Percentiles rank a stretch among this genome's conserved stretches.
phyloP scores from a whole-genome alignment of 2,888 invertebrate species.

The Mactromeris polynyma region DNA sequence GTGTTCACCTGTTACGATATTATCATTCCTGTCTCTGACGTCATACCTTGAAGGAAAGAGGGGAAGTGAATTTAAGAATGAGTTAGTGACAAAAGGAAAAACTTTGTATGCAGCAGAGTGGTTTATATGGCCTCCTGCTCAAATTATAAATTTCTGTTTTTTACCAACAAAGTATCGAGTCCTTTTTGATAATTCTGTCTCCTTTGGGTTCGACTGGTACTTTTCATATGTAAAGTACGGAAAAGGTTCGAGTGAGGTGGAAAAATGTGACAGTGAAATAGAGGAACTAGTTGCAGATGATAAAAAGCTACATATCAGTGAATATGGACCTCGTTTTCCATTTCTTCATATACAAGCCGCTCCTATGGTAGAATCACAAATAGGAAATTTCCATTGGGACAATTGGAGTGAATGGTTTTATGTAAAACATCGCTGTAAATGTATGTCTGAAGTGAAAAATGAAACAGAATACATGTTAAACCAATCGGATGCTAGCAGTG shows the following conservation, averaged over 20 bases:
- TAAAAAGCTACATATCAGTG: conserved; percentile 7
- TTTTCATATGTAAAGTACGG: conserved; percentile 83
- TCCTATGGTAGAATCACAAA: conserved; percentile 27
- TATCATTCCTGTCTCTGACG: conserved; percentile 64
- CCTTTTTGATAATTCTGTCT: conserved; percentile 89
- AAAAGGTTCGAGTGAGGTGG: conserved; percentile 19
- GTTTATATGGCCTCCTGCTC: conserved; percentile 97
- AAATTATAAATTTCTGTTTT: conserved; percentile 96
- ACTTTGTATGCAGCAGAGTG: conserved; percentile 95
- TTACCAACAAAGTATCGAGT: conserved; percentile 94
- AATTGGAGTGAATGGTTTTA: conserved; percentile 38
- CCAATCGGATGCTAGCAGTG: background rate
- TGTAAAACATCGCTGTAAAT: background rate
- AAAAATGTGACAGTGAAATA: background rate
- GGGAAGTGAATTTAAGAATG: conserved; percentile 65
- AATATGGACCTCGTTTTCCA: conserved; percentile 40
- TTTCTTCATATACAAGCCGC: conserved; percentile 50
- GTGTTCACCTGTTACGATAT: conserved; percentile 93
- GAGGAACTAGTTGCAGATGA: background rate
- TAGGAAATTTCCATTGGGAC: conserved; percentile 24
- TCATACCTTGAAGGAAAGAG: conserved; percentile 68
- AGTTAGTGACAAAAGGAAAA: conserved; percentile 90
- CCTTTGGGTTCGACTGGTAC: conserved; percentile 84
- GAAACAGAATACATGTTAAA: background rate
- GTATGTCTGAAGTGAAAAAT: background rate